Base-by-base conservation (phyloP, 2,113 vertebrate genomes). In the Engraulis encrasicolus region DNA sequence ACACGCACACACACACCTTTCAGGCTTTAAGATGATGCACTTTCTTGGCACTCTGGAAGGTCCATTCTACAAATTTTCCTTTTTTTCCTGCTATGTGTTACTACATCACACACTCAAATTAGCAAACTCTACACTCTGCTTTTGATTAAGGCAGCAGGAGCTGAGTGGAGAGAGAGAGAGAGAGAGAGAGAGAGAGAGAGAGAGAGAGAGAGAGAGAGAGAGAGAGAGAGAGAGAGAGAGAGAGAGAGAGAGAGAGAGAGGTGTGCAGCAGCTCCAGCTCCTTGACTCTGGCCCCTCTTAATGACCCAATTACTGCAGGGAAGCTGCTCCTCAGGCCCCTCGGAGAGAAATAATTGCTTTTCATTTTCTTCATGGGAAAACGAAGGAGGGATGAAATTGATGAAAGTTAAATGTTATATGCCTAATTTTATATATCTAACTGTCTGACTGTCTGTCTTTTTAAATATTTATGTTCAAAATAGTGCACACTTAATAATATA, bases 61-160 rank as follows among this genome's bases (percentile, higher is more conserved):
- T 74, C 66, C 66, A 74, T 74, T 74, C 31, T 74, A 12, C 66
- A 23, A 74, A 74, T 74, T 31, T 74, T 15, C 34, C 3, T 23
- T 71, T 71, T 74, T 74, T 31, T 36, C 27, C 34, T 23, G 31
- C 17, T 74, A 34, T 36, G 66, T 74, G 66, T 34, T 74, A 74
- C 31, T 18, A 74, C 66, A 74, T 74, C 66, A 74, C 66, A 74
- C 31, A 74, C 66, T 74, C 31, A 74, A 74, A 71, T 71, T 71
- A 71, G 31, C 61, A 71, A 71, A 74, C 34, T 74, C 31, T 74
- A 31, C 66, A 74, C 66, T 74, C 66, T 17, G 34, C 66, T 74
- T 74, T 74, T 74, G 66, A 74, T 74, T 74, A 74, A 74, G 11
- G 31, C 66, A 74, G 66, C 27, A 34, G 66, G 66, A 27, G 66